phyloP scores from a whole-genome alignment of 2,888 invertebrate species.

The Tetramorium bicarinatum region DNA sequence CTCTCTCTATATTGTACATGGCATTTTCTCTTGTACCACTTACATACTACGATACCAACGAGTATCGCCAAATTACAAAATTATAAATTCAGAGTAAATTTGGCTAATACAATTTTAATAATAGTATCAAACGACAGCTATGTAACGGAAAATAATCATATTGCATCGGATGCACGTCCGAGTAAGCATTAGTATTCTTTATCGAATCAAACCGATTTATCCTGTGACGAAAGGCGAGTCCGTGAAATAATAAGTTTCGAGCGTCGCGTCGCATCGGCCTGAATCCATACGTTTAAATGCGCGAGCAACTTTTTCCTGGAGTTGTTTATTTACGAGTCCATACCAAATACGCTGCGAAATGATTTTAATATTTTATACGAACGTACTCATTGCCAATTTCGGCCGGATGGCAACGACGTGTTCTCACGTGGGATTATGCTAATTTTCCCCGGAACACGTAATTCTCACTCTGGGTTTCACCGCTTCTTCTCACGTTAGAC shows the following conservation, averaged over 20 bases:
- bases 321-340: slow-evolving; percentile 16
- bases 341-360: slow-evolving; percentile 4
- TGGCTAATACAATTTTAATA: slow-evolving; percentile 11
- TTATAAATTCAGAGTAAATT: slow-evolving; percentile 30
- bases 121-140: background rate
- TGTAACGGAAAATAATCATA: background rate
- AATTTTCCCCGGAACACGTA: slow-evolving; percentile 18
- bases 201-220: slow-evolving; percentile 31
- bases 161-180: background rate
- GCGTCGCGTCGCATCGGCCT: background rate
- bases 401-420: slow-evolving; percentile 6
- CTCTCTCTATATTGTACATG: background rate
- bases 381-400: background rate
- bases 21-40: background rate
- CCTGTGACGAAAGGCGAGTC: background rate
- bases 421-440: slow-evolving; percentile 20
- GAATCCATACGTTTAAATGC: slow-evolving; percentile 1
- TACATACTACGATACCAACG: background rate
- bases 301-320: background rate
- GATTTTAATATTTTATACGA: slow-evolving; percentile 13
- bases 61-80: background rate
- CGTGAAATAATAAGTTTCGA: slow-evolving; percentile 7
- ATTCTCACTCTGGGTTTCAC: background rate
- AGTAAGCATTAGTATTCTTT: slow-evolving; percentile 7
- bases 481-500: slow-evolving; percentile 1